Conservation (phyloP, 2,797 vertebrate species). For the Euphonia xanthogaster region DNA sequence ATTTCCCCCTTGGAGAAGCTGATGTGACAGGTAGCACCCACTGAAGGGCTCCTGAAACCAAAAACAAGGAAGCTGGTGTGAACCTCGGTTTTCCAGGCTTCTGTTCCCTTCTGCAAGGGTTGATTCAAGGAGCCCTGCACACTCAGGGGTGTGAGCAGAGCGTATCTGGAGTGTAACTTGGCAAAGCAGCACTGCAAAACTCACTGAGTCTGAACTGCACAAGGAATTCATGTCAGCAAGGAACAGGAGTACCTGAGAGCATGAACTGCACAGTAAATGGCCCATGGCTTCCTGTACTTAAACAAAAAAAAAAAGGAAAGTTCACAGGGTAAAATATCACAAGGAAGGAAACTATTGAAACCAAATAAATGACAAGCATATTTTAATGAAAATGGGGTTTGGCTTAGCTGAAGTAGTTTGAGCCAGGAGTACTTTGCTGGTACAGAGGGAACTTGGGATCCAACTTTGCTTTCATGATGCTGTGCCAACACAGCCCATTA, state of each 20-base stretch:
- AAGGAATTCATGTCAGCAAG: neutral
- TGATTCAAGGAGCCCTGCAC: neutral
- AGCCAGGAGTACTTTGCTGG: neutral
- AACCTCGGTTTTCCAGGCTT: neutral
- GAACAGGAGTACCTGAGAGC: neutral
- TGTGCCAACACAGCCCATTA: neutral
- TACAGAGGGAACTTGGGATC: neutral
- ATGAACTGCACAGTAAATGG: neutral
- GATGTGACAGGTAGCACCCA: neutral
- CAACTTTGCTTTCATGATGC: neutral
- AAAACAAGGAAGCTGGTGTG: neutral
- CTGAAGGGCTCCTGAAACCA: neutral
- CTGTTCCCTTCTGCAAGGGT: neutral
- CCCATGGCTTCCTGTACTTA: neutral
- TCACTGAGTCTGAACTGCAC: neutral
- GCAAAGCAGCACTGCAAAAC: neutral
- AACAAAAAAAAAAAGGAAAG: neutral
- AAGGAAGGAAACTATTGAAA: neutral
- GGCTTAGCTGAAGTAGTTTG: neutral
- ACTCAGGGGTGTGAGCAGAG: fast-evolving
- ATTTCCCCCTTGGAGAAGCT: neutral
- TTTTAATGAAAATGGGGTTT: neutral
- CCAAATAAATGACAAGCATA: neutral
- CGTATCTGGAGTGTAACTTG: neutral
- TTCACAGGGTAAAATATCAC: neutral